Base-by-base conservation (phyloP, 2,888 invertebrate species). In the Baccha elongata region DNA sequence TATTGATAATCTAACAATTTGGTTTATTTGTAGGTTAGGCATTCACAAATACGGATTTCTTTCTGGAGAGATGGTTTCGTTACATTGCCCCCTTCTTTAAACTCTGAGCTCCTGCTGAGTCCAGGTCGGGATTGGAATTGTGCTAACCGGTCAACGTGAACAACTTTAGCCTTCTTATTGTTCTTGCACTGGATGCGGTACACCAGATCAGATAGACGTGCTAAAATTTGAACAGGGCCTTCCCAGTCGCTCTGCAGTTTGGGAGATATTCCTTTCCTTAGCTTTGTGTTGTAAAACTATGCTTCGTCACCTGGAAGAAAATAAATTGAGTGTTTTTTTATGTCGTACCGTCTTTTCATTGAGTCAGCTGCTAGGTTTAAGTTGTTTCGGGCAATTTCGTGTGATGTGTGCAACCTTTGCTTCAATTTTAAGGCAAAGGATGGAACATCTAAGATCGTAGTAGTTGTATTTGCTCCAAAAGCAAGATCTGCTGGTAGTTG, bases 171-270 rank as follows among this genome's bases (percentile, higher is more conserved):
- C 8, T 32, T 32, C 1, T 8, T 5, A 3, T 8, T 32, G 1
- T 8, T 8, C 8, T 32, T 32, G 8, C 29, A 32, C 29, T 32
- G 29, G 8, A 32, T 4, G 5, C 29, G 29, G 52, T 52, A 52
- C 0, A 52, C 52, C 6, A 52, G 17, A 1, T 29, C 52, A 0
- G 17, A 52, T 11, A 52, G 11, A 3, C 32, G 29, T 0, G 7
- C 32, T 10, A 17, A 15, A 2, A 52, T 17, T 17, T 2, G 23
- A 3, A 52, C 52, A 15, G 23, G 29, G 17, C 52, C 52, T 11
- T 52, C 52, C 52, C 29, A 52, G 1, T 52, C 52, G 15, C 32
- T 52, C 2, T 52, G 52, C 10, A 32, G 2, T 17, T 52, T 52
- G 0, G 52, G 52, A 10, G 32, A 52, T 11, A 52, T 52, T 11